A percentile compares a stretch with the other conserved stretches of the same genome.
phyloP scores from a whole-genome alignment of 2,797 vertebrate genomes.

The Ambastaia sidthimunki region DNA sequence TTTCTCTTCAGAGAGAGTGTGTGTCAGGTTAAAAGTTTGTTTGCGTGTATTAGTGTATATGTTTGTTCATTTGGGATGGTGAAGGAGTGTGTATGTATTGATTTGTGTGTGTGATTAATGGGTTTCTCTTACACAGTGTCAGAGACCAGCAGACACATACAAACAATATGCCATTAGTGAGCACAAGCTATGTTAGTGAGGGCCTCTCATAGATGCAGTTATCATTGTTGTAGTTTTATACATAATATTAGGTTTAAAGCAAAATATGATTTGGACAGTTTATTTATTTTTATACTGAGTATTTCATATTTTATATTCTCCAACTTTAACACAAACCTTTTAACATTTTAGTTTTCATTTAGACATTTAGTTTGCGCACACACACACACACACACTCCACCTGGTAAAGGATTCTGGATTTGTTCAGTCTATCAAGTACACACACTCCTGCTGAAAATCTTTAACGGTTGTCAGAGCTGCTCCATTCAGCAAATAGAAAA shows the following conservation, averaged over 20 bases:
- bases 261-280: no score
- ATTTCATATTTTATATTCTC: not conserved
- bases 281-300: not conserved
- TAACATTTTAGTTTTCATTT: not conserved
- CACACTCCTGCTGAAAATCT: not conserved
- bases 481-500: not conserved
- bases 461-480: slow-evolving; percentile 12
- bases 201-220: not conserved
- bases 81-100: slow-evolving; percentile 39
- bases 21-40: slow-evolving; percentile 7
- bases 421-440: not conserved
- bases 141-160: slow-evolving; percentile 1
- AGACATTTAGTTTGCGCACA: not conserved
- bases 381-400: not conserved
- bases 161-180: not conserved
- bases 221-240: not conserved
- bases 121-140: slow-evolving; percentile 23
- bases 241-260: not conserved
- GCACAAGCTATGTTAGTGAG: not conserved
- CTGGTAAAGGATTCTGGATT: slow-evolving; percentile 9
- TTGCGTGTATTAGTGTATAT: slow-evolving; percentile 10
- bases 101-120: slow-evolving; percentile 48
- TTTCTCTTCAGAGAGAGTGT: not conserved
- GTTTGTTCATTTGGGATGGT: slow-evolving; percentile 4
- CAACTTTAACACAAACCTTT: not conserved